A percentile compares a stretch with the other conserved stretches of the same genome.
These are phyloP conservation scores for Saccostrea cuccullata DNA, from an alignment of 1,140 invertebrate genomes.

Conservation along the genomic window DNA sequence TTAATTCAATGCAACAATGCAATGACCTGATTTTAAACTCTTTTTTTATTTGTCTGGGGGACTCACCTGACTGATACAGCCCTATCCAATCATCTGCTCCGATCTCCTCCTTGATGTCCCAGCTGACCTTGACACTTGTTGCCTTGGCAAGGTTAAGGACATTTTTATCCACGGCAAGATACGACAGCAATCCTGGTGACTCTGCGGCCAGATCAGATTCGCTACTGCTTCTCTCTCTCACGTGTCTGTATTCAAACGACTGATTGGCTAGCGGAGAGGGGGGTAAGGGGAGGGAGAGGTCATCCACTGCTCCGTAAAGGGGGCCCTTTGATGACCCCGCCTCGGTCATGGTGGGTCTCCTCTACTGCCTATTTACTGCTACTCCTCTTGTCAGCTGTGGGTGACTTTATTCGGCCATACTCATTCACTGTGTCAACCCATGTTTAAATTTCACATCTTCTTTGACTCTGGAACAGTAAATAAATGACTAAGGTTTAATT, in stretches of 20 bases:
- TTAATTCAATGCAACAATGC: no score
- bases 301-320: constrained; percentile 66
- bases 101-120: constrained; percentile 78
- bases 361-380: background rate
- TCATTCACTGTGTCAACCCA: background rate
- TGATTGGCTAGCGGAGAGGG: constrained; percentile 49
- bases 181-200: constrained; percentile 65
- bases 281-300: constrained; percentile 67
- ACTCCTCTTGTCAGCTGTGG: background rate
- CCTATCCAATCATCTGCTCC: constrained; percentile 78
- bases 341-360: constrained; percentile 56
- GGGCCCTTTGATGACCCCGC: constrained; percentile 50
- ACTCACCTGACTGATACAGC: constrained; percentile 75
- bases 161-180: constrained; percentile 60
- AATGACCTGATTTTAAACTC: no score
- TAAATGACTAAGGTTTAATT: background rate
- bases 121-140: constrained; percentile 69
- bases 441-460: background rate
- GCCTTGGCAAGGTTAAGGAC: constrained; percentile 54
- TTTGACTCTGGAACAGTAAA: background rate
- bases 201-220: constrained; percentile 66
- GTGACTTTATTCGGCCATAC: background rate
- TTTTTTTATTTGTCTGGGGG: background rate
- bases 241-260: constrained; percentile 48
- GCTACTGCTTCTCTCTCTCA: constrained; percentile 69